Percentiles rank a stretch among this genome's conserved stretches.
These are phyloP conservation scores for Halcyon leucocephala DNA, from an alignment of 2,797 vertebrate species.

Conservation along the genomic window DNA sequence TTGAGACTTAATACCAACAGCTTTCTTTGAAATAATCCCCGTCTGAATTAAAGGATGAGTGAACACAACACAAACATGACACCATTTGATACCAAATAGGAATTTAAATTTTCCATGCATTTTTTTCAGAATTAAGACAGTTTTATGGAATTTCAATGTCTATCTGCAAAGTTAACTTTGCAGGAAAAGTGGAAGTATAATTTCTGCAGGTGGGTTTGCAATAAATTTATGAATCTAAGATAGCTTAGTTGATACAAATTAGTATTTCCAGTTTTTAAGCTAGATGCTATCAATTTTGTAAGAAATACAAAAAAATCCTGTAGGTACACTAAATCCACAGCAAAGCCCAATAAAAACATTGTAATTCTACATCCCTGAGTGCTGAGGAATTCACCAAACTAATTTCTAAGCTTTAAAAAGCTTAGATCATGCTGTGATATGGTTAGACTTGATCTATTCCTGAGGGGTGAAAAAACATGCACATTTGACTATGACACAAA, in stretches of 20 bases:
- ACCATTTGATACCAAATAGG: background rate
- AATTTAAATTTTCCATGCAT: background rate
- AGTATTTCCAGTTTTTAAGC: background rate
- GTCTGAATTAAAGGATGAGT: background rate
- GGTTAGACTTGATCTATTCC: too few species aligned
- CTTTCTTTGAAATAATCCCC: background rate
- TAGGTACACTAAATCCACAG: background rate
- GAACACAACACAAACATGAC: background rate
- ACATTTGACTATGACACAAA: background rate
- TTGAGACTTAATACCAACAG: background rate
- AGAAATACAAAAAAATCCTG: background rate
- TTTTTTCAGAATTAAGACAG: background rate
- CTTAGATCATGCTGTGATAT: too few species aligned
- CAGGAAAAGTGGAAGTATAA: background rate
- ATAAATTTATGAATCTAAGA: background rate
- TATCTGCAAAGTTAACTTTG: background rate
- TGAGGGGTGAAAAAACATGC: background rate
- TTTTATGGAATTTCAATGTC: background rate
- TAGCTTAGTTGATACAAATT: background rate
- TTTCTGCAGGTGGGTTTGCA: background rate
- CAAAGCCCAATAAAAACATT: background rate
- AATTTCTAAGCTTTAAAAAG: background rate
- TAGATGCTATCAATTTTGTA: background rate
- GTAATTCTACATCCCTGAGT: background rate
- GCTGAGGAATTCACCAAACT: background rate